Base-by-base conservation (phyloP, 2,797 vertebrate genomes). In the Trematomus bernacchii region DNA sequence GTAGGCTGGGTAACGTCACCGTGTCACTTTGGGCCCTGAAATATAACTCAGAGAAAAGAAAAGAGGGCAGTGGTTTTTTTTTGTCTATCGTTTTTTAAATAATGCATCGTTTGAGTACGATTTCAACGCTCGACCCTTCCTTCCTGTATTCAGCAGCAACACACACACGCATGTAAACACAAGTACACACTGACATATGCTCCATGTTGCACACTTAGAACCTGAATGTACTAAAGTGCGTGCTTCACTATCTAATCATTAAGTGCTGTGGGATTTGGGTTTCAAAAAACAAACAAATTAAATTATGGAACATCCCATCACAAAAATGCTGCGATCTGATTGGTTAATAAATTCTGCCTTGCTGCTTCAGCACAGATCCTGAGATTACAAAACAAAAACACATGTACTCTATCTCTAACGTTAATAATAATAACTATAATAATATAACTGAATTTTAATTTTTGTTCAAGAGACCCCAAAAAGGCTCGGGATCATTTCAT, bases 171-270 rank as follows among this genome's bases (percentile, higher is more conserved):
- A 93, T 94, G 92, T 94, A 94, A 93, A 94, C 90, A 92, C 76
- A 90, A 82, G 89, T 91, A 93, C 92, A 94, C 92, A 94, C 93
- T 91, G 91, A 91, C 87, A 90, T 90, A 85, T 93, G 91, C 90
- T 91, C 89, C 59, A 85, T 74, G 89, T 84, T 91, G 88, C 92
- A 92, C 91, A 93, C 83, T 92, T 91, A 91, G 90, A 92, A 92
- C 88, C 90, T 92, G 91, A 92, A 92, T 87, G 92, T 91, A 93
- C 90, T 93, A 93, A 94, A 94, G 93, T 93, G 93, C 92, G 85
- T 88, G 88, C 93, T 92, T 79, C 79, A 89, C 92, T 90, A 88
- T 85, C 86, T 91, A 89, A 90, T 89, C 93, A 94, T 89, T 93
- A 94, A 94, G 93, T 93, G 93, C 93, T 91, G 85, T 88, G 86